phyloP scores from a whole-genome alignment of 92 coral and sea anemone species.

The Muricea muricata region DNA sequence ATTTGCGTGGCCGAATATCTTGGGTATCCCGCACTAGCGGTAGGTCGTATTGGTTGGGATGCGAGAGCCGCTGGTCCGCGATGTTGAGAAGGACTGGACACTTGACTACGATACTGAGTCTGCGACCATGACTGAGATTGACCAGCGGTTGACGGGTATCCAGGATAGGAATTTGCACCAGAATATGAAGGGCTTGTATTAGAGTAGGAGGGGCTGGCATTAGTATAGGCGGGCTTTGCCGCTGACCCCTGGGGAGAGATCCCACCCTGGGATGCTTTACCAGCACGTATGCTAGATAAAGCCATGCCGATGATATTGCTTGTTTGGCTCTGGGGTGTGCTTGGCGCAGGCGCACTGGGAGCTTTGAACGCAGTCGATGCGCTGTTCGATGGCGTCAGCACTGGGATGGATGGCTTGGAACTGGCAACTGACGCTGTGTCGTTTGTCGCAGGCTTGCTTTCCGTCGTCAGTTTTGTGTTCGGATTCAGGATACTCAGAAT shows the following conservation, averaged over 20 bases:
- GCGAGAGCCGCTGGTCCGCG: background rate
- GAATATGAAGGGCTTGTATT: background rate
- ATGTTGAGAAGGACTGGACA: background rate
- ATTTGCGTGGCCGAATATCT: background rate
- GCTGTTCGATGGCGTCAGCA: slow-evolving; percentile 28
- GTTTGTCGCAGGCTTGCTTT: background rate
- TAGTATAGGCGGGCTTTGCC: too few species aligned
- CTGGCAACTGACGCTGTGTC: background rate
- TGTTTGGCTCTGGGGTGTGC: background rate
- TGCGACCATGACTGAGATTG: background rate
- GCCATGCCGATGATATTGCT: background rate
- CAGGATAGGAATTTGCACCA: background rate
- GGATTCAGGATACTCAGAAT: slow-evolving; percentile 96
- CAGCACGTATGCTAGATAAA: background rate
- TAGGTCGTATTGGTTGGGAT: background rate
- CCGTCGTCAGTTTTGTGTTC: slow-evolving; percentile 52
- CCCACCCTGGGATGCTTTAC: background rate
- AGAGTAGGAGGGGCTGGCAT: background rate
- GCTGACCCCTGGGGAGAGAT: background rate
- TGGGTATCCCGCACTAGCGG: background rate
- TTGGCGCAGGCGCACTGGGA: slow-evolving; percentile 14
- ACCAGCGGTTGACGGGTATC: background rate
- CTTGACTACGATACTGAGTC: slow-evolving; percentile 18
- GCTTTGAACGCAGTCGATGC: slow-evolving; percentile 30
- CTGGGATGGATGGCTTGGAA: slow-evolving; percentile 39